Evolutionary conservation across 2,797 vertebrate genomes (phyloP).

Genomic region (Gallinago stenura): DNA sequence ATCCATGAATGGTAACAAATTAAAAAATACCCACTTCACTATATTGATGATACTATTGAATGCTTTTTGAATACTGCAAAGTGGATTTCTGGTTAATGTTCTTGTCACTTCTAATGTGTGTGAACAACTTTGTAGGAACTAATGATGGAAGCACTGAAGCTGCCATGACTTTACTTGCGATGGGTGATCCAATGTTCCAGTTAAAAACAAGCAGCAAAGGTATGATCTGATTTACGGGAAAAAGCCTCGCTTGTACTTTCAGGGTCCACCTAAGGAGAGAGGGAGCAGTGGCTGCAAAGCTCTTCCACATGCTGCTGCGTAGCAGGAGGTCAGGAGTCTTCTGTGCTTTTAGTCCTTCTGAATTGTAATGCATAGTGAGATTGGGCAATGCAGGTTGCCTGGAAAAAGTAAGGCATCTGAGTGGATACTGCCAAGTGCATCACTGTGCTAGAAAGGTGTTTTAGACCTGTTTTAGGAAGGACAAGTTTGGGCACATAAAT

Average conservation of each 20-base stretch:
- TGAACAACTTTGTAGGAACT: constrained; percentile 56
- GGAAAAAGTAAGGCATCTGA: not conserved
- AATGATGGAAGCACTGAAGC: constrained; percentile 90
- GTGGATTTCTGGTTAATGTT: not conserved
- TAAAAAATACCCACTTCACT: rapidly evolving
- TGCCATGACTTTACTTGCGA: constrained; percentile 91
- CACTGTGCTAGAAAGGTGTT: not conserved
- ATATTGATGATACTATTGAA: not conserved
- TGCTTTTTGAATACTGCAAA: not conserved
- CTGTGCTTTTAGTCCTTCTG: not conserved
- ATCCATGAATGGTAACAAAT: not conserved
- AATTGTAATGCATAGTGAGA: not conserved
- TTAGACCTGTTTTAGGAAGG: not conserved
- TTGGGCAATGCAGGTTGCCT: not conserved
- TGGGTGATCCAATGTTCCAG: constrained; percentile 83
- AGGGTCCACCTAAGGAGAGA: not conserved
- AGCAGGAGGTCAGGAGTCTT: not conserved
- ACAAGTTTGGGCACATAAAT: not conserved
- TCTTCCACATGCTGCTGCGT: not conserved
- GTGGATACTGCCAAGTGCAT: not conserved
- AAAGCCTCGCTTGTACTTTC: not conserved
- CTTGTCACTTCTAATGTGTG: not conserved
- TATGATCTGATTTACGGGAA: constrained; percentile 48
- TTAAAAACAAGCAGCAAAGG: constrained; percentile 70
- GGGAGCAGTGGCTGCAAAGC: not conserved